phyloP scores from a whole-genome alignment of 2,113 vertebrate species.

The Columba janthina region DNA sequence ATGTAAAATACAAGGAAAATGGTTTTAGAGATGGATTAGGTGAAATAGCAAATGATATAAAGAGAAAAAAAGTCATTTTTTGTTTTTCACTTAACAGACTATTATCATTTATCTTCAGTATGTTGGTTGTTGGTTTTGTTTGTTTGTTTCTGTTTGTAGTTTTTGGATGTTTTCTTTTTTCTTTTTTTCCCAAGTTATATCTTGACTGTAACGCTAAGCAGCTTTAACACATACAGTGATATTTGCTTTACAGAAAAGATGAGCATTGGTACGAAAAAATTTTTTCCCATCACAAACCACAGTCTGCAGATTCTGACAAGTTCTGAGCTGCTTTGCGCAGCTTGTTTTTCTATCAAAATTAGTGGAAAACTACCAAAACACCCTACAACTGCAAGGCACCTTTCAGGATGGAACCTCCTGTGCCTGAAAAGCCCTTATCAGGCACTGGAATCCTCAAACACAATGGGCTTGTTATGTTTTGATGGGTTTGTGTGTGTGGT shows the following conservation, averaged over 20 bases:
- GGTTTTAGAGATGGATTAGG: background rate
- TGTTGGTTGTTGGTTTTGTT: background rate
- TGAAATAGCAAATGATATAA: background rate
- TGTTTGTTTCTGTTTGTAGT: no score
- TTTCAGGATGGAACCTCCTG: background rate
- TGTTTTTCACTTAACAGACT: background rate
- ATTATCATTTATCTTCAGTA: background rate
- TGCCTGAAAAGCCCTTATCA: background rate
- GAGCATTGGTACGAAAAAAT: background rate
- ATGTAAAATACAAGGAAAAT: background rate
- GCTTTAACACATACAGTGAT: background rate
- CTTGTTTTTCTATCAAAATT: background rate
- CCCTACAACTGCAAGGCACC: background rate
- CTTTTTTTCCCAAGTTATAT: background rate
- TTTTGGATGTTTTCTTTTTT: no score
- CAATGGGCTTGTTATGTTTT: background rate
- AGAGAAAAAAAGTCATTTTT: background rate
- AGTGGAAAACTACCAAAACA: background rate
- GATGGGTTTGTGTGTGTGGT: no score
- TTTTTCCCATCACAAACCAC: background rate
- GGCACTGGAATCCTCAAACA: background rate
- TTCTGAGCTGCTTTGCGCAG: background rate
- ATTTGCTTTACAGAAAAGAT: background rate
- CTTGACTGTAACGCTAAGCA: background rate
- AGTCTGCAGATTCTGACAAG: background rate